phyloP scores from a whole-genome alignment of 2,888 invertebrate genomes.

The Dastarcus helophoroides region DNA sequence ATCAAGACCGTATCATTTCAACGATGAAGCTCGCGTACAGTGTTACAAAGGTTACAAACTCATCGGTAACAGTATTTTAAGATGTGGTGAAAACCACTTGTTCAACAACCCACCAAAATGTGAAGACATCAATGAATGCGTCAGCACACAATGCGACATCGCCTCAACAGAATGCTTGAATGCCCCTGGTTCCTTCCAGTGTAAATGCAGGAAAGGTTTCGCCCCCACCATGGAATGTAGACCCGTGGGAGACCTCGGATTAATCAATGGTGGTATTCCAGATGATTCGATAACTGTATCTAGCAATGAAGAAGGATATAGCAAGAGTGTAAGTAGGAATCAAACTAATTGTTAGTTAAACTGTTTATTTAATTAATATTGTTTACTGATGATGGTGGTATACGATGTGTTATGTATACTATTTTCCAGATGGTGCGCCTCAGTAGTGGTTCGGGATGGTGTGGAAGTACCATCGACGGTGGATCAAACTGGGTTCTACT shows the following conservation, averaged over 20 bases:
- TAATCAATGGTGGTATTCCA: slow-evolving; percentile 80
- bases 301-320: slow-evolving; percentile 68
- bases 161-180: slow-evolving; percentile 87
- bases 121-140: slow-evolving; percentile 87
- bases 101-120: slow-evolving; percentile 79
- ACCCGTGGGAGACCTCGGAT: slow-evolving; percentile 79
- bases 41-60: slow-evolving; percentile 84
- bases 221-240: slow-evolving; percentile 77
- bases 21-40: slow-evolving; percentile 85
- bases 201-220: slow-evolving; percentile 77
- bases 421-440: slow-evolving; percentile 62
- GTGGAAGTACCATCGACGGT: slow-evolving; percentile 73
- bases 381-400: too few species aligned
- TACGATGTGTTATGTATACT: too few species aligned
- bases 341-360: neutral
- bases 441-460: slow-evolving; percentile 80
- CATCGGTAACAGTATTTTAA: slow-evolving; percentile 69
- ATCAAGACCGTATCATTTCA: slow-evolving; percentile 64
- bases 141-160: slow-evolving; percentile 77
- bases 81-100: slow-evolving; percentile 72
- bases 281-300: slow-evolving; percentile 83
- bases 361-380: too few species aligned
- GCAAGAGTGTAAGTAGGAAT: slow-evolving; percentile 55
- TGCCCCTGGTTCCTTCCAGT: slow-evolving; percentile 77
- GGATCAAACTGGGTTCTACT: slow-evolving; percentile 82